Percentiles rank a stretch among this genome's conserved stretches.
Evolutionary conservation across 1,140 invertebrate genomes (phyloP).

Genomic region (Hormaphis cornu): DNA sequence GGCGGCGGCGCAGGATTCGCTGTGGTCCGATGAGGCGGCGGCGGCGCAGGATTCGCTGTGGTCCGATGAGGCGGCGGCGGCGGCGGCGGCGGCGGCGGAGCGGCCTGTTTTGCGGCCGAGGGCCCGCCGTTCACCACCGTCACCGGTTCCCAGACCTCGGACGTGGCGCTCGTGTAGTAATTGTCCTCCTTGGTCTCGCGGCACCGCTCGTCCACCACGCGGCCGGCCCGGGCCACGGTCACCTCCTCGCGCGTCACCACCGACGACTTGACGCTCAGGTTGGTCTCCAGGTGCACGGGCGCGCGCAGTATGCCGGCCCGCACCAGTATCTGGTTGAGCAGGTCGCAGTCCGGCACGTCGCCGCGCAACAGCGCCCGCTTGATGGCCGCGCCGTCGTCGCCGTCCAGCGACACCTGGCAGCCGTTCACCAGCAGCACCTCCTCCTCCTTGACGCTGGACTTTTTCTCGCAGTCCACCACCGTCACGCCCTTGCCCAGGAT

Average conservation of each 20-base stretch:
- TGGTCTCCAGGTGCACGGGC: conserved; percentile 62
- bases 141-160: conserved; percentile 58
- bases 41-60: too few relatives aligned
- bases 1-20: background rate
- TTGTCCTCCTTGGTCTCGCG: conserved; percentile 65
- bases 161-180: conserved; percentile 57
- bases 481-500: conserved; percentile 63
- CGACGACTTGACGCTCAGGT: conserved; percentile 61
- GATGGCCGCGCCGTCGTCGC: conserved; percentile 59
- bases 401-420: conserved; percentile 57
- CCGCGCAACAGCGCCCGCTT: conserved; percentile 60
- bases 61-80: conserved; percentile 50
- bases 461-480: conserved; percentile 66
- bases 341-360: conserved; percentile 59
- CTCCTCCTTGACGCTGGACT: conserved; percentile 59
- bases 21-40: conserved; percentile 41
- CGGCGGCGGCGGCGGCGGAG: conserved; percentile 41
- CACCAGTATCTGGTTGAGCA: conserved; percentile 60
- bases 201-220: conserved; percentile 59
- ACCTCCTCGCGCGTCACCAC: conserved; percentile 64
- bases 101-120: background rate
- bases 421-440: conserved; percentile 67
- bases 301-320: conserved; percentile 48
- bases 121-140: background rate
- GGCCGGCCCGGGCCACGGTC: conserved; percentile 57